These are phyloP conservation scores for Limnephilus marmoratus DNA, from an alignment of 2,888 invertebrate species.

Conservation along the genomic window DNA sequence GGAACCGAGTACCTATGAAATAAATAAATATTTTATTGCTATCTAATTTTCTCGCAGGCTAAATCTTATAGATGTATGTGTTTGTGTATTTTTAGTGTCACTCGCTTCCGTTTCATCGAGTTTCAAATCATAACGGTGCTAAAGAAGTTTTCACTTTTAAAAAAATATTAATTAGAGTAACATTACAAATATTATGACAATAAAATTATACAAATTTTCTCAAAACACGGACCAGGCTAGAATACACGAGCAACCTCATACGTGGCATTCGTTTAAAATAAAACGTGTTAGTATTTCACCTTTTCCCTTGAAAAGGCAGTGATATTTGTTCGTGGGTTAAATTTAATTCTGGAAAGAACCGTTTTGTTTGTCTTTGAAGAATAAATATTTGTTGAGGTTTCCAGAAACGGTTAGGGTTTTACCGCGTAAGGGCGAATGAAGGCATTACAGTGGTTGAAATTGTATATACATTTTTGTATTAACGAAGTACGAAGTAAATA, in stretches of 20 bases:
- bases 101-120: too few species aligned
- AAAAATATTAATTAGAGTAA: too few species aligned
- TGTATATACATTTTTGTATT: not conserved
- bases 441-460: not conserved
- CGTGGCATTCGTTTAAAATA: not conserved
- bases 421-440: not conserved
- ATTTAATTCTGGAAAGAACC: not conserved
- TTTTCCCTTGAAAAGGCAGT: not conserved
- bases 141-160: too few species aligned
- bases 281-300: not conserved
- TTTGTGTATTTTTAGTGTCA: too few species aligned
- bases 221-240: not conserved
- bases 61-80: too few species aligned
- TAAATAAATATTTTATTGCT: too few species aligned
- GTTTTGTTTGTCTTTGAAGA: not conserved
- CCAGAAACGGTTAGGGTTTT: not conserved
- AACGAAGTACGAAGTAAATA: not conserved
- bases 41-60: too few species aligned
- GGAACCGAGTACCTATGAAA: too few species aligned
- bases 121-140: too few species aligned
- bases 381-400: not conserved
- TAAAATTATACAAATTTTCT: not conserved
- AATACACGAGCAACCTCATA: not conserved
- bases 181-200: too few species aligned
- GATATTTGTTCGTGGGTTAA: not conserved